A percentile compares a stretch with the other conserved stretches of the same genome.
Conservation (phyloP, 2,797 vertebrate species). For the Myotis daubentonii region DNA sequence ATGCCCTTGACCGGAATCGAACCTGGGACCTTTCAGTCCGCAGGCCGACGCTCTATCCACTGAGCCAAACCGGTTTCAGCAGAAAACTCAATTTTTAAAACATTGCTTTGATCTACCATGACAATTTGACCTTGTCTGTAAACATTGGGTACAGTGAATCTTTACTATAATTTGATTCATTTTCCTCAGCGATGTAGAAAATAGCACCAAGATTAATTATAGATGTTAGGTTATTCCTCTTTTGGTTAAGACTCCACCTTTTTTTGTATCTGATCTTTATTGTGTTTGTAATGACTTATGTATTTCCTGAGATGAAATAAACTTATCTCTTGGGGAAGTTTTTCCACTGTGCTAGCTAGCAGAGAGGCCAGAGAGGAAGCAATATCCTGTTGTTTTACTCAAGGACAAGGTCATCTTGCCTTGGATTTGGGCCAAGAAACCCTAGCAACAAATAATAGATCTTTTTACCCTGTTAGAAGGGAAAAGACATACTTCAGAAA, state of each 20-base stretch:
- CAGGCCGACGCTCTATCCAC: no score
- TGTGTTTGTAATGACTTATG: conserved; percentile 55
- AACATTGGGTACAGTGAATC: neutral
- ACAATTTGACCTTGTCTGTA: conserved; percentile 28
- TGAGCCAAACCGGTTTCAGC: no score
- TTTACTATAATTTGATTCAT: conserved; percentile 8
- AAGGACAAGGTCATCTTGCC: conserved; percentile 76
- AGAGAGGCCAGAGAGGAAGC: conserved; percentile 38
- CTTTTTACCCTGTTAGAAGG: conserved; percentile 51
- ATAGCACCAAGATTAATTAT: neutral
- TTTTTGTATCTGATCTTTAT: conserved; percentile 61
- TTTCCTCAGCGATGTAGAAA: conserved; percentile 18
- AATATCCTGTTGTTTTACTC: conserved; percentile 68
- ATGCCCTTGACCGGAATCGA: no score
- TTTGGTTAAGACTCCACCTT: conserved; percentile 23
- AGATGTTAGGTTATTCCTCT: conserved; percentile 1
- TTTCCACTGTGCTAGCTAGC: conserved; percentile 43
- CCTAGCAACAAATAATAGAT: conserved; percentile 66
- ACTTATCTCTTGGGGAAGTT: conserved; percentile 49
- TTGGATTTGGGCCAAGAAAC: conserved; percentile 71
- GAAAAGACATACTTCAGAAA: conserved; percentile 63
- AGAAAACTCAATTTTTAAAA: neutral
- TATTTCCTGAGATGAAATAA: conserved; percentile 69
- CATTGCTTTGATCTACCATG: neutral
- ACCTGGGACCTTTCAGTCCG: no score